These are phyloP conservation scores for Tetragonisca angustula DNA, from an alignment of 2,888 invertebrate genomes.

Conservation along the genomic window DNA sequence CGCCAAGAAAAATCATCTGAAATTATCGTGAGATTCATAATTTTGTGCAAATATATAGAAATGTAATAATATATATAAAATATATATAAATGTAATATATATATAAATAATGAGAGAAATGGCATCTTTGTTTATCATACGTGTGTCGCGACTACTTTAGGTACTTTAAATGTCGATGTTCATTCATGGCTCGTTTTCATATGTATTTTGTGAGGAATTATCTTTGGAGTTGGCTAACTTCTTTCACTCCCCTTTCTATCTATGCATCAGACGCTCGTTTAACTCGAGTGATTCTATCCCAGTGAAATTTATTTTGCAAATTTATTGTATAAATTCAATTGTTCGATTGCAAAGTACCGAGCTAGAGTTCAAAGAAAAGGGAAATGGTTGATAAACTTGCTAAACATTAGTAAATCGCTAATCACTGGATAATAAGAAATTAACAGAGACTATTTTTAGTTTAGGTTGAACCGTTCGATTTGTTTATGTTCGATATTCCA, in stretches of 20 bases:
- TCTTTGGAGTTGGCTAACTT: too few species aligned
- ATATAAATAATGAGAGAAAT: too few species aligned
- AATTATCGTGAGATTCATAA: background rate
- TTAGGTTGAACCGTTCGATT: slow-evolving; percentile 64
- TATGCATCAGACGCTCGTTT: background rate
- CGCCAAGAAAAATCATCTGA: slow-evolving; percentile 4
- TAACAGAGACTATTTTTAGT: slow-evolving; percentile 74
- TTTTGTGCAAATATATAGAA: too few species aligned
- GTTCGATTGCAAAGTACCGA: background rate
- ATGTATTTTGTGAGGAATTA: too few species aligned
- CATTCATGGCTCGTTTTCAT: too few species aligned
- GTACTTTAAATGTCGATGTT: too few species aligned
- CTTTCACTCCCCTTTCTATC: too few species aligned
- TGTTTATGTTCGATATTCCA: slow-evolving; percentile 40
- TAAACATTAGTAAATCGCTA: slow-evolving; percentile 45
- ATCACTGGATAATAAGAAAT: slow-evolving; percentile 67
- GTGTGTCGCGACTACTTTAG: too few species aligned
- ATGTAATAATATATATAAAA: too few species aligned
- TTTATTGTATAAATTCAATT: background rate
- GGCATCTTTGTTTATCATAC: too few species aligned
- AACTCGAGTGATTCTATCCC: background rate
- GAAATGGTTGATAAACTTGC: slow-evolving; percentile 13
- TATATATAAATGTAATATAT: too few species aligned
- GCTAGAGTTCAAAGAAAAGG: background rate
- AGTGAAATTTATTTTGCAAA: background rate